Conservation (phyloP, 2,113 vertebrate genomes). For the Pleuronectes platessa region DNA sequence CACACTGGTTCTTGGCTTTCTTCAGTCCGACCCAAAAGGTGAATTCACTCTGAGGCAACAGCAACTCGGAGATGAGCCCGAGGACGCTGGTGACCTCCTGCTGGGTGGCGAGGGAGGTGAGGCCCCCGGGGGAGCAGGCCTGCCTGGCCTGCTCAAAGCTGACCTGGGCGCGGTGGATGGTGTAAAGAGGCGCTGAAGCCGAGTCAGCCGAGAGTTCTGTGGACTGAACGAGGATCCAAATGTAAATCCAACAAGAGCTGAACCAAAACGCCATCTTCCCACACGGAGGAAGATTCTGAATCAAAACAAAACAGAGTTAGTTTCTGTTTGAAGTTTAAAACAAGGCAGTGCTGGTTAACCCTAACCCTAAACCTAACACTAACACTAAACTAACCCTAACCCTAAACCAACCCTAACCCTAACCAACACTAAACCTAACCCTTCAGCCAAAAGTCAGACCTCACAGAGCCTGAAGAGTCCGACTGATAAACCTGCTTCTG, state of each 20-base stretch:
- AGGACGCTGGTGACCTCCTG: constrained; percentile 59
- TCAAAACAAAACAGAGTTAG: neutral
- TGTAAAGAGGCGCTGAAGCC: constrained; percentile 19
- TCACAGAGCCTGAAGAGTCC: too few species aligned
- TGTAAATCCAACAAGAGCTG: constrained; percentile 36
- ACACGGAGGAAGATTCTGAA: constrained; percentile 10
- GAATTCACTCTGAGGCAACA: accelerated
- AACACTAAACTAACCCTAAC: too few species aligned
- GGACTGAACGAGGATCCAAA: constrained; percentile 45
- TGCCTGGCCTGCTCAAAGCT: constrained; percentile 57
- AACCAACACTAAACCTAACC: too few species aligned
- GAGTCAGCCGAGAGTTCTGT: neutral
- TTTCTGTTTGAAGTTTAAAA: too few species aligned
- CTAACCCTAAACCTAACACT: too few species aligned
- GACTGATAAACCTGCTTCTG: too few species aligned
- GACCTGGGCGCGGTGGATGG: neutral
- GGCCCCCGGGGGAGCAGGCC: constrained; percentile 54
- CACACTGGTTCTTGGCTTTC: constrained; percentile 54
- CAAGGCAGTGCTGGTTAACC: too few species aligned
- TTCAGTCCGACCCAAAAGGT: constrained; percentile 80
- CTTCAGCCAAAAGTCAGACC: too few species aligned
- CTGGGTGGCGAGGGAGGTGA: constrained; percentile 62
- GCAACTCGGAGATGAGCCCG: neutral
- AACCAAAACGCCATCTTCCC: constrained; percentile 36
- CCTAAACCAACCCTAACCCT: too few species aligned